Evolutionary conservation across 2,888 invertebrate species (phyloP), one percentile per base, ranked within the genome.

Genomic region (Tenthredo scrophulariae): DNA sequence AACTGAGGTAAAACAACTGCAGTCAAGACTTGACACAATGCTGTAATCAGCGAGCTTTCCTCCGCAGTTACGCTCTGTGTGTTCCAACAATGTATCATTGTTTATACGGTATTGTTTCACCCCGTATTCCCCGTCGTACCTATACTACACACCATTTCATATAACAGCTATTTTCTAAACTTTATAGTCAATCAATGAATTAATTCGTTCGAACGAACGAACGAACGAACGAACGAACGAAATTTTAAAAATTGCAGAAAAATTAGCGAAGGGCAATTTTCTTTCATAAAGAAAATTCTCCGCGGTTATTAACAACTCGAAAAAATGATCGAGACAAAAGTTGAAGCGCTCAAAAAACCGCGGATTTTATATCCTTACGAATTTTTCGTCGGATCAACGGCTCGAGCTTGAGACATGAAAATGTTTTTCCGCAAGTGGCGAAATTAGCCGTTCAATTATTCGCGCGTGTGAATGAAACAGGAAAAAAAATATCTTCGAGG

Each of bases 1-100:
- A 80, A 80, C 79, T 7, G 62, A 80, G 18, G 77, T 72, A 22
- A 72, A 80, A 80, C 79, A 80, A 77, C 77, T 77, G 54, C 77
- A 77, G 77, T 62, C 58, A 58, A 62, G 29, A 3, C 18, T 37
- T 80, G 6, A 54, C 54, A 80, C 79, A 80, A 80, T 80, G 79
- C 58, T 72, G 79, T 80, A 80, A 80, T 80, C 79, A 80, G 79
- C 79, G 79, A 80, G 79, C 79, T 80, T 80, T 80, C 79, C 79
- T 80, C 46, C 77, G 29, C 22, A 77, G 50, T 77, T 50, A 46
- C 50, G 50, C 50, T 77, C 46, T 13, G 77, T 74, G 77, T 77
- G 40, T 77, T 50, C 18, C 77, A 46, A 77, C 77, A 77, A 77
- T 77, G 50, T 77, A 50, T 54, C 77, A 77, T 77, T 77, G 77